These are phyloP conservation scores for Zosterops japonicus DNA, from an alignment of 2,113 vertebrate genomes.

Conservation along the genomic window DNA sequence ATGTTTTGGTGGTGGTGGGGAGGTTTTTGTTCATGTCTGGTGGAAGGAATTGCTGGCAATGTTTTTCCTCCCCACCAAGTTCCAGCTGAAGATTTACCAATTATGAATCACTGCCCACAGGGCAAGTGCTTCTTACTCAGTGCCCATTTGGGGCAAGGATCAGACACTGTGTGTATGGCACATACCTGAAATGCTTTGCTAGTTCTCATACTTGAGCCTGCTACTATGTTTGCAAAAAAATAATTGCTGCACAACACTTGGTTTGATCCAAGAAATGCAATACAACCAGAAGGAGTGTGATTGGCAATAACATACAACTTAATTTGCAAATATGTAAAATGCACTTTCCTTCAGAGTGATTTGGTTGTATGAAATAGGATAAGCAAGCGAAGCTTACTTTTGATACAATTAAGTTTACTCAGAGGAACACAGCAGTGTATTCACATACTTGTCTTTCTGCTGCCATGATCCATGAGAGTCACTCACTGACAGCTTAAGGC, in stretches of 20 bases:
- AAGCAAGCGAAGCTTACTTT: background rate
- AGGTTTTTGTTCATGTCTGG: background rate
- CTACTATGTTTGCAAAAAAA: background rate
- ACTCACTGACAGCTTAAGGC: background rate
- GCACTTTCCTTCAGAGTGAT: background rate
- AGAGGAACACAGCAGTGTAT: background rate
- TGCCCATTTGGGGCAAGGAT: background rate
- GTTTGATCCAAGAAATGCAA: background rate
- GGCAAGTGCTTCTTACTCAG: background rate
- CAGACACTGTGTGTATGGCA: background rate
- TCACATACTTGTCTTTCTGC: background rate
- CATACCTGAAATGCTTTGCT: background rate
- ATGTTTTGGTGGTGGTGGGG: background rate
- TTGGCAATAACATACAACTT: accelerated
- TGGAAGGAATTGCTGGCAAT: background rate
- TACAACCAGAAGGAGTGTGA: background rate
- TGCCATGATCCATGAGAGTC: background rate
- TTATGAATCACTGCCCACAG: background rate
- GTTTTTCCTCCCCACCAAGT: accelerated
- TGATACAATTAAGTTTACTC: background rate
- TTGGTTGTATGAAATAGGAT: background rate
- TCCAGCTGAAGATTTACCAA: background rate
- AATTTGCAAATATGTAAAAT: background rate
- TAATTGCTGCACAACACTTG: background rate
- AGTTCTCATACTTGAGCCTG: background rate